phyloP scores from a whole-genome alignment of 1,140 invertebrate genomes.

The Nylanderia fulva region DNA sequence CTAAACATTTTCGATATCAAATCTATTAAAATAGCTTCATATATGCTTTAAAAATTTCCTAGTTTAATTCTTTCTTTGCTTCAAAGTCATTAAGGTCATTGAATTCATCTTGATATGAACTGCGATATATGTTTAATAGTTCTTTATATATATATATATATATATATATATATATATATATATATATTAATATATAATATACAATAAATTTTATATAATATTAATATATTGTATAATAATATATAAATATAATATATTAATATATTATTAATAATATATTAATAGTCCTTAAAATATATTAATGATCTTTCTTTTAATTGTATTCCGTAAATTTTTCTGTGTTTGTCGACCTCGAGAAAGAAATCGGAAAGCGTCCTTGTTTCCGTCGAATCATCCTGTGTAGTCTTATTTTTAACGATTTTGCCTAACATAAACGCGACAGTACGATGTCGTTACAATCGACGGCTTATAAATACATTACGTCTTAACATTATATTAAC shows the following conservation, averaged over 20 bases:
- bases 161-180: too few relatives aligned
- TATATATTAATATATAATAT: too few relatives aligned
- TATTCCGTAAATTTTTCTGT: not conserved
- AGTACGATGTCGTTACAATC: conserved; percentile 16
- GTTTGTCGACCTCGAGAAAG: not conserved
- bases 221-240: too few relatives aligned
- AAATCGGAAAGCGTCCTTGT: not conserved
- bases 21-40: too few relatives aligned
- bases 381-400: not conserved
- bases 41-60: too few relatives aligned
- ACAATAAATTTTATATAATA: too few relatives aligned
- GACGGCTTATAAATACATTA: conserved; percentile 32
- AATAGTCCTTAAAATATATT: not conserved
- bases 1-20: not conserved
- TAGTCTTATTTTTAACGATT: conserved; percentile 27
- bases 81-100: not conserved
- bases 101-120: not conserved
- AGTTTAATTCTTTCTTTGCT: too few relatives aligned
- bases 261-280: too few relatives aligned
- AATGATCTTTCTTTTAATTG: not conserved
- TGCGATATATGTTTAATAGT: too few relatives aligned
- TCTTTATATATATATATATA: too few relatives aligned
- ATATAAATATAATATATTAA: too few relatives aligned
- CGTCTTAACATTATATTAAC: conserved; percentile 31
- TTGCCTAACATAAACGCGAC: conserved; percentile 2